Conservation (phyloP, 2,113 vertebrate species). For the Oreochromis tanganicae region DNA sequence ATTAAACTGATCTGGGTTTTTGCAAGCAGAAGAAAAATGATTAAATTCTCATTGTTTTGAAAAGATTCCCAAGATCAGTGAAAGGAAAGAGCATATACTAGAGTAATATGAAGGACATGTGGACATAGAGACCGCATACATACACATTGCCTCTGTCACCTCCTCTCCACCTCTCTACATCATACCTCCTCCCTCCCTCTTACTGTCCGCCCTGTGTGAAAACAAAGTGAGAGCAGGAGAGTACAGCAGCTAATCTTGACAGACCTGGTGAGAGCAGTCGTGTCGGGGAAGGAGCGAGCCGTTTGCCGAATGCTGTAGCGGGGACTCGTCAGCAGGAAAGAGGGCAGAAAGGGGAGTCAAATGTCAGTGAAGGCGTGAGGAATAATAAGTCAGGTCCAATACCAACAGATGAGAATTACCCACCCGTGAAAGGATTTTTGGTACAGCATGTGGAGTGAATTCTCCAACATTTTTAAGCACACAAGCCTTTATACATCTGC, state of each 20-base stretch:
- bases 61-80: not conserved
- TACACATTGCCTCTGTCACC: constrained; percentile 21
- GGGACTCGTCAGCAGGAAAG: not conserved
- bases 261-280: constrained; percentile 38
- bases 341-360: constrained; percentile 29
- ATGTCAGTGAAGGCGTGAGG: constrained; percentile 41
- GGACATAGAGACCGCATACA: constrained; percentile 14
- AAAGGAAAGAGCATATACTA: not conserved
- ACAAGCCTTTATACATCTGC: not conserved
- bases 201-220: constrained; percentile 59
- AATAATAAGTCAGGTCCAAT: not conserved
- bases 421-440: not conserved
- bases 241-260: constrained; percentile 58
- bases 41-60: not conserved
- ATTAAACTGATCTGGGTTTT: not conserved
- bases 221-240: constrained; percentile 59
- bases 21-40: not conserved
- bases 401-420: not conserved
- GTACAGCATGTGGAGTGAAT: not conserved
- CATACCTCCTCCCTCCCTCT: constrained; percentile 19
- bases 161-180: constrained; percentile 35
- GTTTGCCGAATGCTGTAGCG: not conserved
- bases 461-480: not conserved
- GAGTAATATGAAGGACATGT: constrained; percentile 30
- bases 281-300: constrained; percentile 11